Evolutionary conservation across 1,140 invertebrate genomes (phyloP), one percentile per base, ranked within the genome.

Genomic region (Euschistus heros): DNA sequence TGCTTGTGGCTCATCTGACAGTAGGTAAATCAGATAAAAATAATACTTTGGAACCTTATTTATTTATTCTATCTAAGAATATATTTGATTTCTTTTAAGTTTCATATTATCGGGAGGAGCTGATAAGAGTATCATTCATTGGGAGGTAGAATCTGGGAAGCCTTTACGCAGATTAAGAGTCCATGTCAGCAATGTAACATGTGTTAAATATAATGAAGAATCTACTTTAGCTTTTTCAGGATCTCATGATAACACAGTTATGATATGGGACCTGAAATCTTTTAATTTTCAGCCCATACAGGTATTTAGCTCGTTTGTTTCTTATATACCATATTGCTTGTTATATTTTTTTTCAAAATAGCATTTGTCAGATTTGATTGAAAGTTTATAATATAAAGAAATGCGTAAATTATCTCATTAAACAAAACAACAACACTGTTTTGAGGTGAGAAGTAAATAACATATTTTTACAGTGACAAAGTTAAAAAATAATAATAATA

Each of bases 181-280:
- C 18, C 96, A 98, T 79, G 88, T 87, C n/a, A 87, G 86, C 2
- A 82, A 84, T 24, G 87, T 98, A 0, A 94, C 88, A 65, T 89
- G 89, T 75, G 88, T 98, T 0, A 80, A 73, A 70, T 97, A 92
- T 73, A 98, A 97, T 78, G 94, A 98, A 79, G 92, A 97, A 74
- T 96, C 93, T 0, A 84, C 88, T 6, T 81, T 97, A 70, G 86
- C 87, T 1, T 72, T 97, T 14, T 97, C 94, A 62, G 95, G 93
- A 5, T 92, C 91, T 24, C 80, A 92, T 44, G 96, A 99, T 75
- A 93, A 95, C 73, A 86, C 86, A 0, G 87, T 97, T 2, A 86
- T 88, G 79, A 86, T 86, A 72, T 98, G 92, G 92, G 96, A 99
- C 76, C 77, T 85, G 27, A 80, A 85, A 66, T 85, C 86, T 26